Percentiles rank a stretch among this genome's conserved stretches.
Conservation (phyloP, 2,888 invertebrate genomes). For the Pristionchus exspectatus region DNA sequence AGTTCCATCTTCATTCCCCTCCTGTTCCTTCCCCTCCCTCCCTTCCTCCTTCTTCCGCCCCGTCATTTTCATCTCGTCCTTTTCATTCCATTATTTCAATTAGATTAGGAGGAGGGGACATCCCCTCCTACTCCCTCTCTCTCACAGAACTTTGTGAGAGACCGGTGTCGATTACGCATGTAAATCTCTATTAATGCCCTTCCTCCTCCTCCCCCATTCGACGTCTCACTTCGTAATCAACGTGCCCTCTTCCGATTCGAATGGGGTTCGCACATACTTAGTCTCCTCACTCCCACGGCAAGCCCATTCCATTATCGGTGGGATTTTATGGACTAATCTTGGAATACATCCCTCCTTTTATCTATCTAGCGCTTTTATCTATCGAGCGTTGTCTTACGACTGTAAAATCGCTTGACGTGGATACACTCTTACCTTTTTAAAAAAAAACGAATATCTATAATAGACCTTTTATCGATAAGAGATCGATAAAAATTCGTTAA, state of each 20-base stretch:
- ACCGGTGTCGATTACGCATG: background rate
- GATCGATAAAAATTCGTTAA: background rate
- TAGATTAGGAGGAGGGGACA: background rate
- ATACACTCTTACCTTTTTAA: no score
- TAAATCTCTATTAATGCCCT: background rate
- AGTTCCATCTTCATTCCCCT: background rate
- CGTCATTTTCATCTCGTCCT: background rate
- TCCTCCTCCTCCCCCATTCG: background rate
- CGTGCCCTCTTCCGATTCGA: background rate
- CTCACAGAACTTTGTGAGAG: background rate
- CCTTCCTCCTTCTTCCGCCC: background rate
- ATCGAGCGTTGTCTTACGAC: no score
- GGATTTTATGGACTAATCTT: background rate
- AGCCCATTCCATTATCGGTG: background rate
- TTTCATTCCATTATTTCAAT: conserved; percentile 21
- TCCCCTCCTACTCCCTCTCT: background rate
- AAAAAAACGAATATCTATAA: no score
- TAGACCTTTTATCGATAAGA: no score
- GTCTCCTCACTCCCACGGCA: background rate
- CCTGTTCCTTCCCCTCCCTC: background rate
- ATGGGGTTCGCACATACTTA: background rate
- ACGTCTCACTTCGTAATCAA: background rate
- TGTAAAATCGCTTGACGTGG: no score
- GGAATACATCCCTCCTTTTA: background rate
- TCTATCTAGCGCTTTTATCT: background rate